Conservation (phyloP, 2,888 invertebrate genomes). For the Melinaea marsaeus region DNA sequence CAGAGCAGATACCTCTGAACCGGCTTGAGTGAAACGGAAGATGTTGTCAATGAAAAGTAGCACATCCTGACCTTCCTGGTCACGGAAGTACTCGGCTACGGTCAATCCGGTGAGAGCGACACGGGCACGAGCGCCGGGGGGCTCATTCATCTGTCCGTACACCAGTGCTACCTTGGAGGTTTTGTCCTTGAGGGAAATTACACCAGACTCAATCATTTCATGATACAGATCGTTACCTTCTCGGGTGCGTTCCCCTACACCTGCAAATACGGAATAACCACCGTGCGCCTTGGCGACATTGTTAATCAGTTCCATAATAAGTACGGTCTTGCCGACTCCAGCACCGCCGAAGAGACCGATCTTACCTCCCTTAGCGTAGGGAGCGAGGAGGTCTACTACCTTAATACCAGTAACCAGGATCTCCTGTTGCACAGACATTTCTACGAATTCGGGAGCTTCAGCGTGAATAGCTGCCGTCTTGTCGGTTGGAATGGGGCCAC, state of each 20-base stretch:
- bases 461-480: conserved; percentile 90
- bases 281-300: conserved; percentile 97
- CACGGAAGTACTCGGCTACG: conserved; percentile 97
- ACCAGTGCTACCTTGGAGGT: conserved; percentile 95
- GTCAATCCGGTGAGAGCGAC: conserved; percentile 95
- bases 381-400: conserved; percentile 94
- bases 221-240: conserved; percentile 97
- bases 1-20: conserved; percentile 93
- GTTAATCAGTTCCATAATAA: conserved; percentile 98
- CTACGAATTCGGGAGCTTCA: conserved; percentile 93
- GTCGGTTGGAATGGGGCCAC: conserved; percentile 90
- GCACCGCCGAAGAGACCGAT: conserved; percentile 96
- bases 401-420: conserved; percentile 96
- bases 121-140: conserved; percentile 96
- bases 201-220: conserved; percentile 97
- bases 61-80: conserved; percentile 96
- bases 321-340: conserved; percentile 96
- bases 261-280: conserved; percentile 97
- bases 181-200: conserved; percentile 93
- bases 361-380: conserved; percentile 96
- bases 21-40: conserved; percentile 95
- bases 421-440: conserved; percentile 94
- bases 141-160: conserved; percentile 98
- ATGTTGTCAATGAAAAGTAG: conserved; percentile 97
- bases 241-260: conserved; percentile 96